A percentile compares a stretch with the other conserved stretches of the same genome.
Conservation (phyloP, 2,113 vertebrate species). For the Bombycilla garrulus region DNA sequence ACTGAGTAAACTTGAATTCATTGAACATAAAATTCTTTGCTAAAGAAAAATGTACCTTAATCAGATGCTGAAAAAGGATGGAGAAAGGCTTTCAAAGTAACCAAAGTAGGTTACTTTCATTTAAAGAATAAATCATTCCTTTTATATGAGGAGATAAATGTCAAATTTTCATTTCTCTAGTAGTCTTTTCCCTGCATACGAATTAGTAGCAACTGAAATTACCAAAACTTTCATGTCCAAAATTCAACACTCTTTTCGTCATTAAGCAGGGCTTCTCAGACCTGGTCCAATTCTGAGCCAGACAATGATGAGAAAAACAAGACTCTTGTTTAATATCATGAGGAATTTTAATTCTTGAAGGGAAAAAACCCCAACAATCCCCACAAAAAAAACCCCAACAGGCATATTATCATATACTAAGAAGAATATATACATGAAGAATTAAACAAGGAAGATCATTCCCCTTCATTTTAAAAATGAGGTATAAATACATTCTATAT, state of each 20-base stretch:
- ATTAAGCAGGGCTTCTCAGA: neutral
- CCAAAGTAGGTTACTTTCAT: conserved; percentile 19
- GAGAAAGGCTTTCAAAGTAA: neutral
- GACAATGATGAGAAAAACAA: neutral
- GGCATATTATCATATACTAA: neutral
- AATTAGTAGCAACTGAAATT: conserved; percentile 7
- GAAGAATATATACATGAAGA: neutral
- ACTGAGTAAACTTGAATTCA: neutral
- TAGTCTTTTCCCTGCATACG: neutral
- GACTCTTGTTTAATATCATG: neutral
- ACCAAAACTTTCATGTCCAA: neutral
- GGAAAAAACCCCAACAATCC: neutral
- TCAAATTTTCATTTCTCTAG: conserved; percentile 28
- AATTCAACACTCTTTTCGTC: neutral
- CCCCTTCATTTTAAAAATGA: neutral
- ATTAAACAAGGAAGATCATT: neutral
- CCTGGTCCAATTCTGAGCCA: neutral
- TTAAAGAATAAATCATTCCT: conserved; percentile 24
- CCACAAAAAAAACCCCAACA: neutral
- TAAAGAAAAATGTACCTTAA: neutral
- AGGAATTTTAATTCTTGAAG: neutral
- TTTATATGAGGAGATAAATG: conserved; percentile 21
- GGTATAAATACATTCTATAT: neutral
- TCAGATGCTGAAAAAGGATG: neutral
- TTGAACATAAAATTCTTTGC: neutral